Conservation (phyloP, 2,888 invertebrate species). For the Acronicta aceris region DNA sequence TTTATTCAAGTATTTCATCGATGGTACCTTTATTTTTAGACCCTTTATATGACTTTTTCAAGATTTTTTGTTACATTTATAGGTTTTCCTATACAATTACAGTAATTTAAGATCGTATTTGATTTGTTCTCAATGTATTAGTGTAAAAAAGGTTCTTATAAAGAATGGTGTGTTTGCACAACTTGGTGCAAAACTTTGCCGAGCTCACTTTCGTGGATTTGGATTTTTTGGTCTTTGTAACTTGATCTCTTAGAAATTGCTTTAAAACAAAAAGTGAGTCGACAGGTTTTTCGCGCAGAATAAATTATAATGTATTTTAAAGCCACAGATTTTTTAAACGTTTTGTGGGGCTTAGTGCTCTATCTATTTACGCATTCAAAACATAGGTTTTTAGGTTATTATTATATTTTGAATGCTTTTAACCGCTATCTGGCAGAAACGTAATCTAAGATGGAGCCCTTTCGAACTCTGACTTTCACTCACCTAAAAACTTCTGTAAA, state of each 20-base stretch:
- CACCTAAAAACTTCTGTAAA: too few species aligned
- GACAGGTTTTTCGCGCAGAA: slow-evolving; percentile 10
- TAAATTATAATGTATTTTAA: slow-evolving; percentile 17
- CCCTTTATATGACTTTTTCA: too few species aligned
- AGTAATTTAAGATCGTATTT: too few species aligned
- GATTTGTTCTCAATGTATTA: background rate
- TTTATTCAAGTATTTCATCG: background rate
- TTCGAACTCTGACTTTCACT: too few species aligned
- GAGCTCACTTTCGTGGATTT: background rate
- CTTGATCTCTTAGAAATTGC: slow-evolving; percentile 30
- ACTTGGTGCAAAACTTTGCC: background rate
- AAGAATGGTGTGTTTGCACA: background rate
- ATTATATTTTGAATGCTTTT: too few species aligned
- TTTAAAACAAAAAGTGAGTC: slow-evolving; percentile 18
- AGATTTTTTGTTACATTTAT: too few species aligned
- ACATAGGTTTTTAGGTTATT: too few species aligned
- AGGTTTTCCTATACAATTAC: too few species aligned
- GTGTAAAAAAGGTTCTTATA: background rate
- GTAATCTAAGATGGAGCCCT: too few species aligned
- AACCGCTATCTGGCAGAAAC: too few species aligned
- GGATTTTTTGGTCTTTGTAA: slow-evolving; percentile 18
- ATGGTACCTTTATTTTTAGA: too few species aligned
- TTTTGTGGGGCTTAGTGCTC: background rate
- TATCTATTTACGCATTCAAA: too few species aligned
- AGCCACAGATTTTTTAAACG: background rate